Percentiles rank a stretch among this genome's conserved stretches.
Evolutionary conservation across 2,113 vertebrate species (phyloP).

Genomic region (Capra hircus): DNA sequence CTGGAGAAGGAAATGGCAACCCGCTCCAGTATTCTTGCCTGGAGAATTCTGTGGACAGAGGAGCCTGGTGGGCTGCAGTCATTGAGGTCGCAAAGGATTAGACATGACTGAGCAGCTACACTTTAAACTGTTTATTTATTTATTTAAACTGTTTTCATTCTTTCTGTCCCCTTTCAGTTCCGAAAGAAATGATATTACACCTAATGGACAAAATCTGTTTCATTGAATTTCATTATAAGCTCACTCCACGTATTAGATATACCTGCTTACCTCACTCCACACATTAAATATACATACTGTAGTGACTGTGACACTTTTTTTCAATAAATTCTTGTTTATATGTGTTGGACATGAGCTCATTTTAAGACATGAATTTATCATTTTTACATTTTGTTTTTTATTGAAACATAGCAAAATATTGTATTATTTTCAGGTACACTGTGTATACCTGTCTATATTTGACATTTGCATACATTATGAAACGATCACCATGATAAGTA

Average conservation of each 20-base stretch:
- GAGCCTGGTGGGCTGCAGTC: neutral
- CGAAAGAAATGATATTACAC: slow-evolving; percentile 35
- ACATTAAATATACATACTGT: neutral
- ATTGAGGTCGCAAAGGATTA: accelerated
- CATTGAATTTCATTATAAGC: slow-evolving; percentile 47
- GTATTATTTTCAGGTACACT: neutral
- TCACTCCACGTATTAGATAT: neutral
- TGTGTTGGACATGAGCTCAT: neutral
- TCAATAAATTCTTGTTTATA: neutral
- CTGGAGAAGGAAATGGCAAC: neutral
- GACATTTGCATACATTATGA: neutral
- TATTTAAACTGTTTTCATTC: neutral
- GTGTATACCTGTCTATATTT: neutral
- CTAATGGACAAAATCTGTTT: slow-evolving; percentile 49
- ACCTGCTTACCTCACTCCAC: neutral
- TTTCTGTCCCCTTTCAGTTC: neutral
- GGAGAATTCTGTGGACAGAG: neutral
- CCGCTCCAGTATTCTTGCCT: neutral
- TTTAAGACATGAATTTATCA: slow-evolving; percentile 50
- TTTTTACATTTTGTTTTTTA: slow-evolving; percentile 41
- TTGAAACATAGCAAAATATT: neutral
- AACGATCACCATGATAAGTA: neutral
- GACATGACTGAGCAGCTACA: neutral
- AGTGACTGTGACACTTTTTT: neutral
- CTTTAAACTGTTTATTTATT: neutral